A percentile compares a stretch with the other conserved stretches of the same genome.
phyloP scores from a whole-genome alignment of 1,140 invertebrate genomes.

The Bilobella aurantiaca region DNA sequence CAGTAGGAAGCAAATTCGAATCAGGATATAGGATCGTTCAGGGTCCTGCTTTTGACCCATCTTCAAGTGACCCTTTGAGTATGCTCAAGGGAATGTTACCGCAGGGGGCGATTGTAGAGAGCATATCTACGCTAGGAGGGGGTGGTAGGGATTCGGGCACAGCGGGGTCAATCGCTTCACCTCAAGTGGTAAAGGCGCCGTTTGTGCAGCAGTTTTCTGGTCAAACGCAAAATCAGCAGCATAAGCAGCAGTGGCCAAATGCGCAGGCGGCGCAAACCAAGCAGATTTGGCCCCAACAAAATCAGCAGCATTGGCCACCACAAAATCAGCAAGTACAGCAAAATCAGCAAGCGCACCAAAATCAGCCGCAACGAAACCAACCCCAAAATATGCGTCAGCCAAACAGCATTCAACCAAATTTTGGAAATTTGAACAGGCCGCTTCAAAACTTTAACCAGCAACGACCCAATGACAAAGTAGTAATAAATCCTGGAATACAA shows the following conservation, averaged over 20 bases:
- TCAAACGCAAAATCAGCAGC: constrained; percentile 14
- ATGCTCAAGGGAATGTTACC: constrained; percentile 19
- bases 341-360: constrained; percentile 8
- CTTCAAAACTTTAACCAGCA: neutral
- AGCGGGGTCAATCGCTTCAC: neutral
- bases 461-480: neutral
- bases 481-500: constrained; percentile 10
- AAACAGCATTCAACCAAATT: no score
- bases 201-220: neutral
- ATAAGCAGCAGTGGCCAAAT: constrained; percentile 5
- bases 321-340: constrained; percentile 9
- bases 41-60: neutral
- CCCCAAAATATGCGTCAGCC: neutral
- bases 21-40: constrained; percentile 15
- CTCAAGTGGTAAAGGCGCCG: neutral
- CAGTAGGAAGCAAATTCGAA: neutral
- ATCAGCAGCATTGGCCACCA: neutral
- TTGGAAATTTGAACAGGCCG: no score
- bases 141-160: neutral
- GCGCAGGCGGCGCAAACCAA: neutral
- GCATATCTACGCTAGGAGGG: constrained; percentile 3
- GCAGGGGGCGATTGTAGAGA: constrained; percentile 25
- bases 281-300: neutral
- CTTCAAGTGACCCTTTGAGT: constrained; percentile 1
- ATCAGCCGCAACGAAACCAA: no score